phyloP scores from a whole-genome alignment of 2,797 vertebrate genomes.

The Pseudocheirus occidentalis region DNA sequence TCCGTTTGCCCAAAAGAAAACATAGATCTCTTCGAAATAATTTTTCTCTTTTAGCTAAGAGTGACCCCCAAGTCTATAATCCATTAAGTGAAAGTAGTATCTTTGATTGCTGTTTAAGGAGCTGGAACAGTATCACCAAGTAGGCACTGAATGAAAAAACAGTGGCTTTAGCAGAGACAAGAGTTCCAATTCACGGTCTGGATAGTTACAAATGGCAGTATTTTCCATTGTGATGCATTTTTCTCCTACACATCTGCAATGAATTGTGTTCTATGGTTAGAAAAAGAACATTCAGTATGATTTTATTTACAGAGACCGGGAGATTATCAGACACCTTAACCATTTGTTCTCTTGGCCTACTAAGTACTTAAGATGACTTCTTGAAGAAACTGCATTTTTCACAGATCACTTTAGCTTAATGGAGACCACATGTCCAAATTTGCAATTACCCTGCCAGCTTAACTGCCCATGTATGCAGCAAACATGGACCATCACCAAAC shows the following conservation, averaged over 20 bases:
- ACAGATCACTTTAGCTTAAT: conserved; percentile 69
- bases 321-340: conserved; percentile 68
- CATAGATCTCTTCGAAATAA: conserved; percentile 57
- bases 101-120: conserved; percentile 58
- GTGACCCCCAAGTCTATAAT: conserved; percentile 13
- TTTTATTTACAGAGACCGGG: conserved; percentile 65
- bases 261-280: conserved; percentile 24
- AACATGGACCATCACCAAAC: conserved; percentile 67
- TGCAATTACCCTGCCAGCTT: conserved; percentile 52
- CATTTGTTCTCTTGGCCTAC: conserved; percentile 47
- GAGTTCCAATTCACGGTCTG: conserved; percentile 57
- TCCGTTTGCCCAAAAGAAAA: conserved; percentile 62
- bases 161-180: conserved; percentile 68
- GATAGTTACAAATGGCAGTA: conserved; percentile 60
- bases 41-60: conserved; percentile 64
- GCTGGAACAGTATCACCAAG: conserved; percentile 61
- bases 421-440: conserved; percentile 69
- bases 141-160: conserved; percentile 60
- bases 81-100: conserved; percentile 53
- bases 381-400: conserved; percentile 67
- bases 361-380: conserved; percentile 49
- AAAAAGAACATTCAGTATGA: conserved; percentile 35
- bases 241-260: conserved; percentile 58
- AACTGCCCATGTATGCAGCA: conserved; percentile 38
- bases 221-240: conserved; percentile 58